Evolutionary conservation across 2,888 invertebrate genomes (phyloP).

Genomic region (Rhaphigaster nebulosa): DNA sequence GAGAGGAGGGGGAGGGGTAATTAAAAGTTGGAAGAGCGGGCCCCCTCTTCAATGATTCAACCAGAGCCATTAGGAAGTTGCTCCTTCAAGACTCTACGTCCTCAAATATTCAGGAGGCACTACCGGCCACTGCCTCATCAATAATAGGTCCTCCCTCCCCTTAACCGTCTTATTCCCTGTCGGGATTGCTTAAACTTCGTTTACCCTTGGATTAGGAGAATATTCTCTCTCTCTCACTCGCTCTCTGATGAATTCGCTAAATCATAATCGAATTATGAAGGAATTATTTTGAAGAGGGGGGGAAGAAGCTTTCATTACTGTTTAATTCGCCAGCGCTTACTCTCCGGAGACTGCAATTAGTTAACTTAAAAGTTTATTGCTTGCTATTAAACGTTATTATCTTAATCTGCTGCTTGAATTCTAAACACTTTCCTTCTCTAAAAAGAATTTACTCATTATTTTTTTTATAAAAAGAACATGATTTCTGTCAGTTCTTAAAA

Average conservation of each 20-base stretch:
- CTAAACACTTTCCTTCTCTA: neutral
- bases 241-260: slow-evolving; percentile 26
- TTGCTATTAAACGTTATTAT: neutral
- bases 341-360: neutral
- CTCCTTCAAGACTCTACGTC: slow-evolving; percentile 17
- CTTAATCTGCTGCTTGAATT: neutral
- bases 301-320: neutral
- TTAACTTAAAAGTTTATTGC: slow-evolving; percentile 26
- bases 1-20: neutral
- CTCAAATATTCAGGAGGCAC: slow-evolving; percentile 39
- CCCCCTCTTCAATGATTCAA: slow-evolving; percentile 46
- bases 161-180: slow-evolving; percentile 31
- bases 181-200: slow-evolving; percentile 46
- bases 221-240: neutral
- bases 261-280: slow-evolving; percentile 44
- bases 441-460: no score
- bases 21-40: slow-evolving; percentile 24
- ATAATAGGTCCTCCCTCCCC: slow-evolving; percentile 17
- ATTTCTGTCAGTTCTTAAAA: no score
- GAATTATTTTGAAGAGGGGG: neutral
- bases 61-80: slow-evolving; percentile 39
- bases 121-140: slow-evolving; percentile 43
- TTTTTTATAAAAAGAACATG: neutral
- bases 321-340: neutral
- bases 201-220: slow-evolving; percentile 35